Conservation (phyloP, 2,888 invertebrate species). For the Papilio gigon region DNA sequence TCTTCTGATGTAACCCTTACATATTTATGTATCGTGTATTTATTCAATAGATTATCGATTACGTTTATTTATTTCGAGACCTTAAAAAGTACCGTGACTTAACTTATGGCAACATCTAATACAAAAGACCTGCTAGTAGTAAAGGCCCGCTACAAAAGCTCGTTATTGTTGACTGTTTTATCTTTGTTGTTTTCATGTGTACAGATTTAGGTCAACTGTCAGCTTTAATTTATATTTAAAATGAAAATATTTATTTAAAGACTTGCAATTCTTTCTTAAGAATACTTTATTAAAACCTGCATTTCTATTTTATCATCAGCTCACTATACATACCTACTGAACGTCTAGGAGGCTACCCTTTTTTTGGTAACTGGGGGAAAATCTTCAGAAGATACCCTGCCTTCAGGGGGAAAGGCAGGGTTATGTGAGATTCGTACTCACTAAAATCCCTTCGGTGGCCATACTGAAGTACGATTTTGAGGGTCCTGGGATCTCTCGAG, state of each 20-base stretch:
- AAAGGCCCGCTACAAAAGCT: background rate
- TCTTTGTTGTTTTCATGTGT: conserved; percentile 14
- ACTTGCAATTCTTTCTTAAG: background rate
- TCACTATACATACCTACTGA: too few species aligned
- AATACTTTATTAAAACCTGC: background rate
- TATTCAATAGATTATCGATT: too few species aligned
- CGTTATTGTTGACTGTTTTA: conserved; percentile 10
- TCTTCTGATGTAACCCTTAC: too few species aligned
- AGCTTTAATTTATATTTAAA: background rate
- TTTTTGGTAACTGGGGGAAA: too few species aligned
- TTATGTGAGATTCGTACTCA: too few species aligned
- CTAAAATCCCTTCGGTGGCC: too few species aligned
- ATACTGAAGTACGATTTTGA: too few species aligned
- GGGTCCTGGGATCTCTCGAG: too few species aligned
- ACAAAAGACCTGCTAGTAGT: conserved; percentile 10
- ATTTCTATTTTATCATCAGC: background rate
- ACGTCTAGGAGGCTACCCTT: too few species aligned
- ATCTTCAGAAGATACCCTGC: too few species aligned
- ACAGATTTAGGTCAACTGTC: conserved; percentile 20
- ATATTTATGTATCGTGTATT: too few species aligned
- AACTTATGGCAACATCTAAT: background rate
- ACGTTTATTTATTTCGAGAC: background rate
- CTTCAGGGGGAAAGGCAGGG: too few species aligned
- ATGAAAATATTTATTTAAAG: background rate
- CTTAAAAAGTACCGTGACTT: background rate